Evolutionary conservation across 1,140 invertebrate species (phyloP).

Genomic region (Phortica variegata): DNA sequence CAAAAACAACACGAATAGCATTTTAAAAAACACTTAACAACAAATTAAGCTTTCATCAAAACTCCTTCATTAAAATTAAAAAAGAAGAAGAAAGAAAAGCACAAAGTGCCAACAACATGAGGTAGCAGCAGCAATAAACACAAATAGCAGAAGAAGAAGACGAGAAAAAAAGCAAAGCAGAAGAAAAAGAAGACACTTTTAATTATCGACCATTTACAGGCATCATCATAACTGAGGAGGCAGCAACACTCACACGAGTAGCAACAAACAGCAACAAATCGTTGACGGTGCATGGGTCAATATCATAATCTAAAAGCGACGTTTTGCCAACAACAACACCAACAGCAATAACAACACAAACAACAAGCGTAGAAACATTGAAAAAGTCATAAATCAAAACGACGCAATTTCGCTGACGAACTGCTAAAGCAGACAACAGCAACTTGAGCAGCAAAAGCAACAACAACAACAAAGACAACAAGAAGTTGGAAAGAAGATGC

Average conservation of each 20-base stretch:
- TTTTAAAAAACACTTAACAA: conserved; percentile 47
- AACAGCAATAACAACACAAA: conserved; percentile 37
- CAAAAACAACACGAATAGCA: too few relatives aligned
- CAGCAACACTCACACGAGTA: conserved; percentile 1
- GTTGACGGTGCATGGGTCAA: conserved; percentile 50
- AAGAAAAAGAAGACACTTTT: conserved; percentile 48
- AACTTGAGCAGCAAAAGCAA: conserved; percentile 16
- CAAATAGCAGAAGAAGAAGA: too few relatives aligned
- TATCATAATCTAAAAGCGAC: conserved; percentile 55
- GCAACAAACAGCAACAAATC: conserved; percentile 21
- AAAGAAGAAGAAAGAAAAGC: not conserved
- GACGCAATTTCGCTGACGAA: conserved; percentile 54
- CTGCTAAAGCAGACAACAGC: too few relatives aligned
- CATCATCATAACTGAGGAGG: conserved; percentile 8
- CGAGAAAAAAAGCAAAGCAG: too few relatives aligned
- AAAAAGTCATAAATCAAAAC: conserved; percentile 50
- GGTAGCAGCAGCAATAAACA: conserved; percentile 8
- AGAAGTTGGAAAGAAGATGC: conserved; percentile 17
- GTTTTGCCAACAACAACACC: conserved; percentile 18
- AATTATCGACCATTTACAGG: conserved; percentile 39
- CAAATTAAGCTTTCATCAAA: conserved; percentile 42
- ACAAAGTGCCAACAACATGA: conserved; percentile 15
- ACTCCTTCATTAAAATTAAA: not conserved
- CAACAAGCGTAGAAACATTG: conserved; percentile 20
- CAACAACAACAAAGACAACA: conserved; percentile 16